A percentile compares a stretch with the other conserved stretches of the same genome.
phyloP scores from a whole-genome alignment of 2,113 vertebrate genomes.

The Neogale vison region DNA sequence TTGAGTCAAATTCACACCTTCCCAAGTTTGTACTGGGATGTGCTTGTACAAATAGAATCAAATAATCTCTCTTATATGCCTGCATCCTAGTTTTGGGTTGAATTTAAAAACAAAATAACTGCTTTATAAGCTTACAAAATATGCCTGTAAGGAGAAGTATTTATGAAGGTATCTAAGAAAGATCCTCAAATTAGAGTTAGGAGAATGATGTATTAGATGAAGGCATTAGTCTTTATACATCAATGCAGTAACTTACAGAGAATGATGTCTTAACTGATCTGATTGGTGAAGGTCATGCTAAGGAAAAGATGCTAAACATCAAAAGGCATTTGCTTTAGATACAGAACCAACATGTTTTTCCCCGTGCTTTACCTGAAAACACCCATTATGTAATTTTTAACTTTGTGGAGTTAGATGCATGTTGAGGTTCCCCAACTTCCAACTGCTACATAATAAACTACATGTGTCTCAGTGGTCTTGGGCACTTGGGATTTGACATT shows the following conservation, averaged over 20 bases:
- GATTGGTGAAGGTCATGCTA: slow-evolving; percentile 10
- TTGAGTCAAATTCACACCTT: background rate
- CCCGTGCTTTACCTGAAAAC: background rate
- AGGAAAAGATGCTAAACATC: background rate
- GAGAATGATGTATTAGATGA: background rate
- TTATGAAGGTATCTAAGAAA: background rate
- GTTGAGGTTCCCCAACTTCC: slow-evolving; percentile 29
- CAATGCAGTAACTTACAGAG: background rate
- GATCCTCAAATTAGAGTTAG: background rate
- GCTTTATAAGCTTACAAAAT: slow-evolving; percentile 2
- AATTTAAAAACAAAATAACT: slow-evolving; percentile 17
- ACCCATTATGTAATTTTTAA: background rate
- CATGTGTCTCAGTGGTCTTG: background rate
- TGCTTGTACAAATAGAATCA: background rate
- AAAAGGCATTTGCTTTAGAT: background rate
- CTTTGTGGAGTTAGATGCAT: background rate
- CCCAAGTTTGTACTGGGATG: background rate
- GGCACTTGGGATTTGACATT: background rate
- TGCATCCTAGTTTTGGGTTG: background rate
- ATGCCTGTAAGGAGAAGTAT: background rate
- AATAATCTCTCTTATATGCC: background rate
- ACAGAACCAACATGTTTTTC: background rate
- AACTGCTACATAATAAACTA: slow-evolving; percentile 15
- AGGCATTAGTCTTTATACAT: background rate
- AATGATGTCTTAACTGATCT: background rate